Evolutionary conservation across 2,888 invertebrate genomes (phyloP), one percentile per base, ranked within the genome.

Genomic region (Marronus borbonicus): DNA sequence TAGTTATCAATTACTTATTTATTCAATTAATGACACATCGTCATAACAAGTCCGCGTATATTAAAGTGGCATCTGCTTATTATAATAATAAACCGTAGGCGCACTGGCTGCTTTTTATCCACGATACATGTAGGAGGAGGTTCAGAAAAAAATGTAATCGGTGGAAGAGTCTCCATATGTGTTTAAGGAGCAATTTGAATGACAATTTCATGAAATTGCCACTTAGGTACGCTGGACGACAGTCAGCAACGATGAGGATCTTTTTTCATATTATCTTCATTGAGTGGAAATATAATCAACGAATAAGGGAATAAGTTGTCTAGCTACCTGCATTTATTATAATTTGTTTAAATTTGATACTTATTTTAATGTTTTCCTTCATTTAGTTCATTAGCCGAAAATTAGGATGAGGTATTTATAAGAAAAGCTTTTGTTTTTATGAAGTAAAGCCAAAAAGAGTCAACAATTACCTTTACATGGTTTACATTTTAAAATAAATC

Each of bases 11-110:
- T 76, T 76, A 76, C 55, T 55, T 55, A 55, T 55, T 55, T 55
- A 55, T 76, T 76, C 66, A 76, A 76, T 76, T 76, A 76, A 76
- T 58, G 76, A 76, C 68, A 68, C 76, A 62, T 68, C 65, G 52
- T 68, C 55, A 76, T 52, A 58, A 76, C 66, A 68, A 76, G 58
- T 49, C 31, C 17, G 28, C 49, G 76, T 44, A 66, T 74, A 74
- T 74, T 58, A 39, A 14, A 28, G 74, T 50, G 20, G 66, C 76
- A 76, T 76, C 68, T 52, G 36, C 66, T 76, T 55, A 44, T 44
- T 44, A 66, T 44, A 66, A 39, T 49, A 49, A 66, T 66, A 49
- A 39, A 66, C 66, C 31, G 66, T 12, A 36, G 24, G 28, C 66
- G 4, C 39, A 66, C 8, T 55, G 7, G 55, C 7, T n/a, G 17